Evolutionary conservation across 2,113 vertebrate genomes (phyloP), one percentile per base, ranked within the genome.

Genomic region (Lophura nycthemera): DNA sequence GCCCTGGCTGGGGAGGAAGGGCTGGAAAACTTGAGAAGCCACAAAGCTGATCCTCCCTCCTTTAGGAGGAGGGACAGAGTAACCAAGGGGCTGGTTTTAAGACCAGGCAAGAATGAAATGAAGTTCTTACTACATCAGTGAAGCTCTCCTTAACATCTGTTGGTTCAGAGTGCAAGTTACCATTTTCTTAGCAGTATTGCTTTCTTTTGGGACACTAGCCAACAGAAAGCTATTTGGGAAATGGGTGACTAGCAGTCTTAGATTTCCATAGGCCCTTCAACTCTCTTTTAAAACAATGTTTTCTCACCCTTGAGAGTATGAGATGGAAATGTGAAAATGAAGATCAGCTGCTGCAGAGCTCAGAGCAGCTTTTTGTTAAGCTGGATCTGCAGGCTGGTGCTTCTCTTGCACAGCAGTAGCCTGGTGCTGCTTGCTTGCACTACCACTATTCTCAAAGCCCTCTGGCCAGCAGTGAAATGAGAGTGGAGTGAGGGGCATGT

Each of bases 1-100:
- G 16, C 29, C 7, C 24, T 78, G n/a, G 8, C 30, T 66, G 36
- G 57, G 48, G 87, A 59, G 30, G 48, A 40, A 79, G 43, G 38
- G 22, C 48, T 86, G 67, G 42, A 88, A 92, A 86, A 67, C 57
- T 29, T 88, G 42, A 13, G 10, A 11, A 86, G 10, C 67, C 8
- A 14, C 56, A 72, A 75, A 79, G 43, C 57, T 52, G 22, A 24
- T 91, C 19, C 6, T 77, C 2, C 9, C 5, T 73, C 17, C 13
- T 75, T 36, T 74, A n/a, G 43, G 19, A 70, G 21, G 15, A 70
- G 29, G n/a, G 76, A 29, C 40, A 38, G 56, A 76, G 11, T 67
- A 74, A 64, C 45, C 19, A n/a, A 77, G 43, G 47, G 83, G 36
- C 65, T 81, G 76, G 14, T 93, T 86, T 88, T 74, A 74, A 52